Percentiles rank a stretch among this genome's conserved stretches.
These are phyloP conservation scores for Lepus townsendii DNA, from an alignment of 2,797 vertebrate species.

Conservation along the genomic window DNA sequence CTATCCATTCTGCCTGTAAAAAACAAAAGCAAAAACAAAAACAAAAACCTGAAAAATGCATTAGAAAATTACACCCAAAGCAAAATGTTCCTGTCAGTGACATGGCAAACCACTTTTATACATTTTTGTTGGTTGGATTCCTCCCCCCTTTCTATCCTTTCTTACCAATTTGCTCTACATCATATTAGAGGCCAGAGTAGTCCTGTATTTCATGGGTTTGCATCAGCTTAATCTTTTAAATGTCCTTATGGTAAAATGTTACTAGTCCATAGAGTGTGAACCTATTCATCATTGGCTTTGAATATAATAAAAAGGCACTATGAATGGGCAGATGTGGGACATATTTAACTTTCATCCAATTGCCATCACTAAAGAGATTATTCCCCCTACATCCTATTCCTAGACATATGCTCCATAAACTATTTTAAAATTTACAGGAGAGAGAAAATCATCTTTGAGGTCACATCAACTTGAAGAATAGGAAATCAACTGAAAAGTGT, in stretches of 20 bases:
- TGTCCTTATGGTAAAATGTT: not conserved
- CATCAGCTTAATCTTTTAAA: conserved; percentile 11
- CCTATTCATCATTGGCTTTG: not conserved
- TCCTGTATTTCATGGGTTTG: not conserved
- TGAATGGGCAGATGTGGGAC: not conserved
- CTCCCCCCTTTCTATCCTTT: not conserved
- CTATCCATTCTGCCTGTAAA: too few species aligned
- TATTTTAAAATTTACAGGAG: conserved; percentile 57
- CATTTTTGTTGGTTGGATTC: too few species aligned
- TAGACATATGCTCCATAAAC: not conserved
- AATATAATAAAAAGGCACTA: not conserved
- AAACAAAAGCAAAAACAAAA: too few species aligned
- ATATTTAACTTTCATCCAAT: conserved; percentile 23
- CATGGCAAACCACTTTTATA: not conserved
- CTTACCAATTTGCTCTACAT: not conserved
- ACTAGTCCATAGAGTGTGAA: not conserved
- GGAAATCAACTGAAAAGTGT: conserved; percentile 39
- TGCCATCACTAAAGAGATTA: not conserved
- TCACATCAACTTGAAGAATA: conserved; percentile 23
- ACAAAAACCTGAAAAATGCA: not conserved
- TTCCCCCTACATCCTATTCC: accelerated
- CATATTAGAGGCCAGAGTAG: not conserved
- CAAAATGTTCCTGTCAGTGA: not conserved
- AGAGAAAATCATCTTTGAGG: conserved; percentile 55
- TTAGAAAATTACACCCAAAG: not conserved